Percentiles rank a stretch among this genome's conserved stretches.
phyloP scores from a whole-genome alignment of 1,140 invertebrate genomes.

The Eueides isabella region DNA sequence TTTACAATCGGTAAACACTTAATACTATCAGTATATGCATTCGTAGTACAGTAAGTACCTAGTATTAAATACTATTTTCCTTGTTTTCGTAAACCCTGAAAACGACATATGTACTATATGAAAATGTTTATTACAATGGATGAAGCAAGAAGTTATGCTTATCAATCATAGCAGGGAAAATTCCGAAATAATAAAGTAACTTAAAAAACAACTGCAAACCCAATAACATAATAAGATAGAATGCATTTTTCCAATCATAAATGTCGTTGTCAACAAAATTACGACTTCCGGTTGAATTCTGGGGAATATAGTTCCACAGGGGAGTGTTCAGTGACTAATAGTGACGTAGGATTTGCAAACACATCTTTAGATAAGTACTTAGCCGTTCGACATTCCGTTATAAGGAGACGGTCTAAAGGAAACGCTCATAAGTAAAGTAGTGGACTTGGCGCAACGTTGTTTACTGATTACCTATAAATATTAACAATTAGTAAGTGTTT shows the following conservation, averaged over 20 bases:
- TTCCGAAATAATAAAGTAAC: too few species aligned
- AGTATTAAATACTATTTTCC: too few species aligned
- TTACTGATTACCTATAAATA: neutral
- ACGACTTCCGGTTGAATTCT: neutral
- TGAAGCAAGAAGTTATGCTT: too few species aligned
- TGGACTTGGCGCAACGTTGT: conserved; percentile 23
- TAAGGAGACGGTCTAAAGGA: conserved; percentile 25
- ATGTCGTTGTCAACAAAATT: neutral
- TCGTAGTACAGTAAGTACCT: too few species aligned
- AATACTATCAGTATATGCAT: too few species aligned
- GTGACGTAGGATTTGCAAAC: conserved; percentile 29
- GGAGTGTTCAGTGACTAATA: conserved; percentile 40
- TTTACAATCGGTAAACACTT: too few species aligned
- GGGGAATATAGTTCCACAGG: neutral
- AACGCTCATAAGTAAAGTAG: conserved; percentile 21
- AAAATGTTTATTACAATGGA: too few species aligned
- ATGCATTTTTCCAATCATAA: neutral
- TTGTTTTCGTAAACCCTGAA: too few species aligned
- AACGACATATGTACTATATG: too few species aligned
- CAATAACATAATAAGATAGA: neutral
- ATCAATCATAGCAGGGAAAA: too few species aligned
- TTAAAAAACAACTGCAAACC: too few species aligned
- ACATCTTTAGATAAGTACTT: conserved; percentile 40
- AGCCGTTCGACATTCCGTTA: conserved; percentile 24
- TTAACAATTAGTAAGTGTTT: neutral